Base-by-base conservation (phyloP, 2,888 invertebrate species). In the Cryptus armator region DNA sequence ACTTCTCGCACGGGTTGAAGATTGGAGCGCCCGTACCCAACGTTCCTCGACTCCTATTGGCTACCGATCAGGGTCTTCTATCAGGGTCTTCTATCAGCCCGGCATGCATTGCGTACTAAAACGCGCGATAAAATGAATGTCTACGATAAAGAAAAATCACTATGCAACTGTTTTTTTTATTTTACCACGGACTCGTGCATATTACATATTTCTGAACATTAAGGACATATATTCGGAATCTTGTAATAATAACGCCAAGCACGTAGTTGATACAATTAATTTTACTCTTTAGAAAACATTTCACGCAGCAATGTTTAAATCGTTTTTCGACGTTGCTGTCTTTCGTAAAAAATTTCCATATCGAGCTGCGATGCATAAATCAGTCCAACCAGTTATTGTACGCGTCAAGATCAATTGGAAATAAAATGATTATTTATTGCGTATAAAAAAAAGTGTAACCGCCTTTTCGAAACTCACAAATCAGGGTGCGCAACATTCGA, bases 1-100 rank as follows among this genome's bases (percentile, higher is more conserved):
- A 88, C 91, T 90, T 88, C 89, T 90, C 90, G 89, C 90, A 90
- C 90, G 90, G 90, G 90, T 91, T 92, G 91, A 90, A 91, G 89
- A 92, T 92, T 90, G 92, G 88, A 91, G 91, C 90, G 90, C 90
- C 89, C 88, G 90, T 88, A 77, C 82, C 85, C 83, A 88, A 87
- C 86, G 87, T 88, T 88, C 86, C 89, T 85, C 72, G 16, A n/a
- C 75, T 82, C 83, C 87, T 88, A 94, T 94, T 94, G 94, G 94
- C 87, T 81, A 86, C 77, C 53, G 83, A 78, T 88, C 90, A 93
- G 94, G 93, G 93, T 94, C 94, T 94, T 94, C 94, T 94, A 92
- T 90, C 94, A 93, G 93, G 90, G 93, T 92, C 94, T 93, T 94
- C 94, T 94, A 93, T 93, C 94, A 89, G 81, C 90, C 94, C 94